phyloP scores from a whole-genome alignment of 1,140 invertebrate genomes.

The Zaprionus taronus region DNA sequence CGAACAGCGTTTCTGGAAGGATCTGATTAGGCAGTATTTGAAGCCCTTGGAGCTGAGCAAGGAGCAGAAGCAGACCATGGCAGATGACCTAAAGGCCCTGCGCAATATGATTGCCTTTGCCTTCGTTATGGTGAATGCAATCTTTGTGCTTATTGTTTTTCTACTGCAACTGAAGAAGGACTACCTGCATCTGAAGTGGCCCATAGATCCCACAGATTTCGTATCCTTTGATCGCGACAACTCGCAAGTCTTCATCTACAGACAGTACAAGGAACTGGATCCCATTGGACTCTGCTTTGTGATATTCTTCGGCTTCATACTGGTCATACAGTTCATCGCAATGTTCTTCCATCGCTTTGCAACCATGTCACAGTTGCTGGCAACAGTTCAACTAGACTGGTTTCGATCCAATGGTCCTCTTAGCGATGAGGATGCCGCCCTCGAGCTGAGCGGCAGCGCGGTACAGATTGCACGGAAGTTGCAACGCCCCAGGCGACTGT shows the following conservation, averaged over 20 bases:
- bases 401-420: conserved; percentile 64
- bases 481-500: conserved; percentile 85
- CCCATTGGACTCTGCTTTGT: conserved; percentile 92
- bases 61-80: conserved; percentile 86
- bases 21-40: conserved; percentile 90
- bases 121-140: conserved; percentile 93
- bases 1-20: conserved; percentile 90
- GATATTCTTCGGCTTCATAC: conserved; percentile 89
- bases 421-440: conserved; percentile 85
- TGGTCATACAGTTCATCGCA: conserved; percentile 92
- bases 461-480: conserved; percentile 87
- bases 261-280: conserved; percentile 88
- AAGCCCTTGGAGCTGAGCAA: conserved; percentile 88
- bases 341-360: conserved; percentile 94
- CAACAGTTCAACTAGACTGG: conserved; percentile 88
- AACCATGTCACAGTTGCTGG: conserved; percentile 93
- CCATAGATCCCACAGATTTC: conserved; percentile 88
- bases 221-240: conserved; percentile 86
- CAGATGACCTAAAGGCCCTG: conserved; percentile 87
- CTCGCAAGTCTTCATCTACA: conserved; percentile 85
- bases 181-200: conserved; percentile 89
- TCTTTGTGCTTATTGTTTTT: conserved; percentile 93
- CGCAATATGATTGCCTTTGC: conserved; percentile 90
- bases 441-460: conserved; percentile 86
- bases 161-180: conserved; percentile 92